Base-by-base conservation (phyloP, 2,888 invertebrate species). In the Conistra vaccinii region DNA sequence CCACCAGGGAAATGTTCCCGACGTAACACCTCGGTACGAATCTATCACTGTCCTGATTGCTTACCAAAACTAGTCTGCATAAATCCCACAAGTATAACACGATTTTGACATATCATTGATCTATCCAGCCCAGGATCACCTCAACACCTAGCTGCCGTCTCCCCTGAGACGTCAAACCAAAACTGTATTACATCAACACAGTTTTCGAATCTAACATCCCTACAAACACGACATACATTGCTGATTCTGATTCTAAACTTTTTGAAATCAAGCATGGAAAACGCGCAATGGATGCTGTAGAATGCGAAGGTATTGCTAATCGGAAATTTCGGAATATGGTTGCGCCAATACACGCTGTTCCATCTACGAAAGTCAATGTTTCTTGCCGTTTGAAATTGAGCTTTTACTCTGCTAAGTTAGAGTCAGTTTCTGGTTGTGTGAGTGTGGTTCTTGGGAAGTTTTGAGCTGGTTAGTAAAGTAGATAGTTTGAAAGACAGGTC, bases 51-150 rank as follows among this genome's bases (percentile, higher is more conserved):
- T 95, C 95, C 88, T 89, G 90, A 92, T 93, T 91, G 91, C 92
- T 92, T 88, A 89, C 91, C 89, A 88, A 90, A 92, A 91, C 90
- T 89, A 90, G 89, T 90, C 91, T 90, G 91, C 92, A 92, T 91
- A 92, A 94, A 93, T 95, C 95, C 95, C 95, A 93, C 92, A 94
- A 93, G 95, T 93, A 93, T 93, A 94, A 95, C 94, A 92, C 92
- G 92, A 92, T 95, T 96, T 94, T 96, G 96, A 96, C 95, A 93
- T 94, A 94, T 93, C 95, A 95, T 95, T 95, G 96, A 95, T 95
- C 93, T 95, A 94, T 94, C 93, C 88, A 92, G 88, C 81, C 91
- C 90, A 91, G 91, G 91, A 93, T 94, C 93, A 94, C 91, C 92
- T 95, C 94, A 93, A 94, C 95, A 94, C 95, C 95, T 94, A 92